Percentiles rank a stretch among this genome's conserved stretches.
phyloP scores from a whole-genome alignment of 2,797 vertebrate genomes.

The Ceyx erithaca region DNA sequence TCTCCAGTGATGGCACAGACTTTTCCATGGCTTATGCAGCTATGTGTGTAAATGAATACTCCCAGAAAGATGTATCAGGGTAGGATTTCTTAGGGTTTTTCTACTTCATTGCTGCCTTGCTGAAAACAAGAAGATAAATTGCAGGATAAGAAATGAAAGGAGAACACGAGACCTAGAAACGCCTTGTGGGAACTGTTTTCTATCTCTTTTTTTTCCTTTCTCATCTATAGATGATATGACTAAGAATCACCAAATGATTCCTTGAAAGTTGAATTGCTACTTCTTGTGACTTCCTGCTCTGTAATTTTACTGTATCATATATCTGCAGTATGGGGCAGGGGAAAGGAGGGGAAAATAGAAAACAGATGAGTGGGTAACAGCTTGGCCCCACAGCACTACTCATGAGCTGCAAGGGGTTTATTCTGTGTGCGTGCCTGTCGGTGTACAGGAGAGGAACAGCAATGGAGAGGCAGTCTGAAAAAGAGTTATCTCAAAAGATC shows the following conservation, averaged over 20 bases:
- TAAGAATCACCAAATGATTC: conserved; percentile 29
- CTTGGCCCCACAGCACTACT: background rate
- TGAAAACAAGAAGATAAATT: conserved; percentile 34
- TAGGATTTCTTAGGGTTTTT: background rate
- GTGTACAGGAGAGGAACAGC: background rate
- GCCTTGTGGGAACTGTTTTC: conserved; percentile 6
- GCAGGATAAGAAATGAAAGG: conserved; percentile 21
- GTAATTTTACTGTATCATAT: background rate
- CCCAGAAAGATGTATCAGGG: conserved; percentile 11
- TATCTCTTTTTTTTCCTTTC: background rate
- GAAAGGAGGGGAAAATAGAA: conserved; percentile 11
- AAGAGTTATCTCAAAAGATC: background rate
- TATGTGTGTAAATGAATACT: conserved; percentile 10
- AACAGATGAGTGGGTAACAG: conserved; percentile 23
- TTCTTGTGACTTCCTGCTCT: conserved; percentile 29
- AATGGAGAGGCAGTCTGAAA: background rate
- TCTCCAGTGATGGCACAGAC: conserved; percentile 38
- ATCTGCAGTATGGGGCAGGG: background rate
- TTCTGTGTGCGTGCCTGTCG: background rate
- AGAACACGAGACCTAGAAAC: conserved; percentile 10
- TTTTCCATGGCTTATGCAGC: conserved; percentile 19
- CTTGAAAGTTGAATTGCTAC: background rate
- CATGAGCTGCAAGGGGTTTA: background rate
- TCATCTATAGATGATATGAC: background rate
- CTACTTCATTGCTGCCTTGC: conserved; percentile 5